Evolutionary conservation across 2,888 invertebrate genomes (phyloP).

Genomic region (Eumerus sabulonum): DNA sequence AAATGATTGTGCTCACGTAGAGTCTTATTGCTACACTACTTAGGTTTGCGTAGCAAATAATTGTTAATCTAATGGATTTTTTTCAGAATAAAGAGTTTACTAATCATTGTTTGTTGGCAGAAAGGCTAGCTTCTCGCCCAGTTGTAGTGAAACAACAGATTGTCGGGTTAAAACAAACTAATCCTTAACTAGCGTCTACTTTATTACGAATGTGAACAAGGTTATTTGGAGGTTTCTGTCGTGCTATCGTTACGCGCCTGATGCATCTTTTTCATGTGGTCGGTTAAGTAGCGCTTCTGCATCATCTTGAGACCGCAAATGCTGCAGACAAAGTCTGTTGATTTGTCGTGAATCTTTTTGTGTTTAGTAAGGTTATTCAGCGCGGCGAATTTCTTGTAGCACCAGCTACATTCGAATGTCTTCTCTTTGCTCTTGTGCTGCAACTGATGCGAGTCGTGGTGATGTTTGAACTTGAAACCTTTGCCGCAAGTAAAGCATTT

Average conservation of each 20-base stretch:
- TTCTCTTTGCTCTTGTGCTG: conserved; percentile 45
- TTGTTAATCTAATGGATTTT: conserved; percentile 29
- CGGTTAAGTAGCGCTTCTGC: conserved; percentile 61
- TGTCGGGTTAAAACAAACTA: too few relatives aligned
- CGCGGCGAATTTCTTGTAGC: conserved; percentile 59
- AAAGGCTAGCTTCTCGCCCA: too few relatives aligned
- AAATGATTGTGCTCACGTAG: conserved; percentile 16
- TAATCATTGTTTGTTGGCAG: too few relatives aligned
- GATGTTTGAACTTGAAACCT: conserved; percentile 66
- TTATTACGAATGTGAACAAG: too few relatives aligned
- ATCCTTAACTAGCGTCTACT: too few relatives aligned
- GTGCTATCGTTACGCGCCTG: conserved; percentile 29
- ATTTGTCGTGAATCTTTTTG: conserved; percentile 62
- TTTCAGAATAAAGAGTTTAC: too few relatives aligned
- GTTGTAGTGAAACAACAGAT: too few relatives aligned
- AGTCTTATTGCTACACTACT: background rate
- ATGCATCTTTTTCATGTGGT: conserved; percentile 65
- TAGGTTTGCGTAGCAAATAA: conserved; percentile 37
- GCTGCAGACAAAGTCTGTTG: conserved; percentile 60
- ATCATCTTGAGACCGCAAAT: conserved; percentile 62
- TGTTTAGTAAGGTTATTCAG: conserved; percentile 64
- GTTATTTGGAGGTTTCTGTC: conserved; percentile 11
- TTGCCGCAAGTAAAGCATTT: conserved; percentile 61
- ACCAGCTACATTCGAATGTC: conserved; percentile 51
- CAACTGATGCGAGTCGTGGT: conserved; percentile 50